phyloP scores from a whole-genome alignment of 1,140 invertebrate genomes.

The Temnothorax curvispinosus region DNA sequence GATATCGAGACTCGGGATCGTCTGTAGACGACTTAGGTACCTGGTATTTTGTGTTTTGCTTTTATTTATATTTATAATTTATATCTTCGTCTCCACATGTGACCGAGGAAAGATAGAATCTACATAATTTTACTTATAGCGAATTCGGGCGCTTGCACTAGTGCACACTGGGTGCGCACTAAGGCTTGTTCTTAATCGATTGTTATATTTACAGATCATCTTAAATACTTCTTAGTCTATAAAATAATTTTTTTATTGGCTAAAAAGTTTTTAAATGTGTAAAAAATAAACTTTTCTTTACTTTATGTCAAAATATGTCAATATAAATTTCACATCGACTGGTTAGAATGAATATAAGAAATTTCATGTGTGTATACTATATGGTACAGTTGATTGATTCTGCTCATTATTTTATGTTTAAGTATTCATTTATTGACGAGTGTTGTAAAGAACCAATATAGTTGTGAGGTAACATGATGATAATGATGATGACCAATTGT shows the following conservation, averaged over 20 bases:
- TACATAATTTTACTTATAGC: too few relatives aligned
- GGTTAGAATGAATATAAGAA: slow-evolving; percentile 53
- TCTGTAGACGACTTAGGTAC: too few relatives aligned
- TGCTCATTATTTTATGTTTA: background rate
- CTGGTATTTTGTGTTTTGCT: background rate
- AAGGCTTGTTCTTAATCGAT: too few relatives aligned
- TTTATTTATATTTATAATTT: background rate
- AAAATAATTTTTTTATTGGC: too few relatives aligned
- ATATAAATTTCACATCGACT: background rate
- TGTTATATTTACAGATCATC: too few relatives aligned
- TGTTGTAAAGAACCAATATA: slow-evolving; percentile 46
- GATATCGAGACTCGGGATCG: too few relatives aligned
- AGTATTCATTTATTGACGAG: slow-evolving; percentile 18
- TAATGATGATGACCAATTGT: slow-evolving; percentile 40
- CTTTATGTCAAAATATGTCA: slow-evolving; percentile 37
- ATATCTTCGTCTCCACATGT: background rate
- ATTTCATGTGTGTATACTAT: slow-evolving; percentile 62
- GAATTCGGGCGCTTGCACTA: too few relatives aligned
- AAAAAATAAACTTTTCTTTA: background rate
- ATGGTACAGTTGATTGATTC: slow-evolving; percentile 5
- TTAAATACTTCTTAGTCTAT: too few relatives aligned
- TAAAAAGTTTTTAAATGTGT: too few relatives aligned
- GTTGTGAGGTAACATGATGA: slow-evolving; percentile 37
- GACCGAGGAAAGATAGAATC: background rate
- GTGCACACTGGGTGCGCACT: too few relatives aligned